Conservation (phyloP, 2,797 vertebrate genomes). For the Astyanax mexicanus region DNA sequence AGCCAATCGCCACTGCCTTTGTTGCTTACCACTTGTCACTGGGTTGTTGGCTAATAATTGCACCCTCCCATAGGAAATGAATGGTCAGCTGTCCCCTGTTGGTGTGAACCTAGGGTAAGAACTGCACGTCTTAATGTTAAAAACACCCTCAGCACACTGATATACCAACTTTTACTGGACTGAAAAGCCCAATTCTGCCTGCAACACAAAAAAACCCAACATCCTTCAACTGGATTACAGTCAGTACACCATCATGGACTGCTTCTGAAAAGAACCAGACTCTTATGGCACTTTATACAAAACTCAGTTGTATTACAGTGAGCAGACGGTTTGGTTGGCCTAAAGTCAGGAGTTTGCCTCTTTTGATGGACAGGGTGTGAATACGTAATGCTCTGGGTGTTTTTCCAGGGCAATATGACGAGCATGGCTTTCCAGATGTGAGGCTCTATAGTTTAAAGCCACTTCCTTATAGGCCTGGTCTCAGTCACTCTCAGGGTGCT, state of each 20-base stretch:
- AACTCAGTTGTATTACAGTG: slow-evolving; percentile 25
- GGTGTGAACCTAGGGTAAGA: too few species aligned
- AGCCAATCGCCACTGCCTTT: too few species aligned
- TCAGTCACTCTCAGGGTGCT: slow-evolving; percentile 16
- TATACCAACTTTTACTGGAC: too few species aligned
- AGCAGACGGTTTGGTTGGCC: slow-evolving; percentile 6
- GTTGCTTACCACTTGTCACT: too few species aligned
- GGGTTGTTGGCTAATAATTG: too few species aligned
- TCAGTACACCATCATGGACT: slow-evolving; percentile 8
- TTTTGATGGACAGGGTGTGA: slow-evolving; percentile 37
- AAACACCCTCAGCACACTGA: too few species aligned
- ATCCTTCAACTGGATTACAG: slow-evolving; percentile 12
- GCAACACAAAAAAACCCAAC: neutral
- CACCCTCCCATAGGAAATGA: too few species aligned
- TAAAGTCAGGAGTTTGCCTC: slow-evolving; percentile 17
- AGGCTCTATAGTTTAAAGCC: slow-evolving; percentile 27
- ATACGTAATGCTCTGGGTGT: slow-evolving; percentile 44
- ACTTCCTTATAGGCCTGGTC: slow-evolving; percentile 33
- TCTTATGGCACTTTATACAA: neutral
- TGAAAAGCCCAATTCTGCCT: neutral
- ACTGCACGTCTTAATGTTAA: too few species aligned
- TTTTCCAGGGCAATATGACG: slow-evolving; percentile 37
- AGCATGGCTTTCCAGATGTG: slow-evolving; percentile 38
- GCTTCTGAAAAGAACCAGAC: slow-evolving; percentile 22
- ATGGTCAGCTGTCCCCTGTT: too few species aligned